Evolutionary conservation across 1,140 invertebrate genomes (phyloP), one percentile per base, ranked within the genome.

Genomic region (Philotrypesis tridentata): DNA sequence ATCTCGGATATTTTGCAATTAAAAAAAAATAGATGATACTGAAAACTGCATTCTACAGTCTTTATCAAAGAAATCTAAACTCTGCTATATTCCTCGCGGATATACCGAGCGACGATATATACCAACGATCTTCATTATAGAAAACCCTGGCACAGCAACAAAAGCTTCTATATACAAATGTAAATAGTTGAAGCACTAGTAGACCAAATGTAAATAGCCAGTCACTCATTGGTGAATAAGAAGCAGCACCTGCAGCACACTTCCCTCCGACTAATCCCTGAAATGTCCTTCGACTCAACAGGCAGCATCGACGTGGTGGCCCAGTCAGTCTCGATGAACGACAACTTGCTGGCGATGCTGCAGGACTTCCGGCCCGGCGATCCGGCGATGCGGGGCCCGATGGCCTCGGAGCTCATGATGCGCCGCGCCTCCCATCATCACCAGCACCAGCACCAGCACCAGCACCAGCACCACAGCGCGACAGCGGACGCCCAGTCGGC

Each of bases 291-390:
- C 61, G 68, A 11, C 40, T 23, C 14, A 75, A 92, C 93, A 88
- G 95, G 95, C 9, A 95, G 94, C 77, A 94, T 96, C 78, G 95
- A 96, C 88, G 92, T 95, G 79, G 93, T 95, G 55, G 89, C 91
- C 6, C 89, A 91, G 82, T 86, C 89, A 73, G 88, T 88, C 17
- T 87, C 90, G 29, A 84, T 86, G 40, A 92, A 93, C 43, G 95
- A 96, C 74, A 94, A 94, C 83, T 95, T 96, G 87, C 96, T 96
- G 89, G 95, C 95, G 9, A 96, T 97, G 95, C 93, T 97, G 11
- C 95, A 96, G 87, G 95, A 96, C 82, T 94, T 95, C 86, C 89
- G 93, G n/a, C 93, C 93, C 2, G 89, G 93, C 37, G 93, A 96
- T 85, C 7, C 55, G 0, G 29, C 11, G 1, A 94, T 96, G 87